A percentile compares a stretch with the other conserved stretches of the same genome.
phyloP scores from a whole-genome alignment of 2,888 invertebrate species.

The Sarcophaga caerulescens region DNA sequence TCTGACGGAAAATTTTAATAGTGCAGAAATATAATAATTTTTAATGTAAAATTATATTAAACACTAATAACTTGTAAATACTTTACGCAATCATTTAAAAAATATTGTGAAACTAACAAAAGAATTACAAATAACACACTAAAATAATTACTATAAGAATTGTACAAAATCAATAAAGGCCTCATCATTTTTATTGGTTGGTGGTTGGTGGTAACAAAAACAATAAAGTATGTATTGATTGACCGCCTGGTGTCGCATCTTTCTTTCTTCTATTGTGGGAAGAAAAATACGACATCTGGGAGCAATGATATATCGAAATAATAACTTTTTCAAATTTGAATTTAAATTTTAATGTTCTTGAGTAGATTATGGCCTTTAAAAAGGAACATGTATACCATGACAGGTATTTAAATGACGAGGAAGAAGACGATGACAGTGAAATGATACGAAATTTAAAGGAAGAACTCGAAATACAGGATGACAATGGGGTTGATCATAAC shows the following conservation, averaged over 20 bases:
- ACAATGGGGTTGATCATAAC: conserved; percentile 54
- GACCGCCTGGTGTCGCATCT: conserved; percentile 54
- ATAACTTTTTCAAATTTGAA: conserved; percentile 28
- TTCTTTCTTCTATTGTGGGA: not conserved
- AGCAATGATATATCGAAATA: not conserved
- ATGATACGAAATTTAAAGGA: conserved; percentile 20
- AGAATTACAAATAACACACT: not conserved
- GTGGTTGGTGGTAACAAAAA: not conserved
- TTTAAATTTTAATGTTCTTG: conserved; percentile 28
- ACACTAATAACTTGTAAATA: not conserved
- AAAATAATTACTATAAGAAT: not conserved
- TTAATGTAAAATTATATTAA: not conserved
- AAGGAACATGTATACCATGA: conserved; percentile 83
- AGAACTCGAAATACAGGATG: conserved; percentile 25
- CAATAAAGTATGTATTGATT: conserved; percentile 30
- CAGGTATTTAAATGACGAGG: conserved; percentile 90
- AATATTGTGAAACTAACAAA: not conserved
- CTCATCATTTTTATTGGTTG: not conserved
- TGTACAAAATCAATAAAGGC: conserved; percentile 27
- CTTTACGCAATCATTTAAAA: not conserved
- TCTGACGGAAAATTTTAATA: conserved; percentile 41
- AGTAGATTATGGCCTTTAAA: conserved; percentile 14
- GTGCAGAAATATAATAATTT: conserved; percentile 9
- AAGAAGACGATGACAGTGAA: conserved; percentile 81
- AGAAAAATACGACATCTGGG: conserved; percentile 53